phyloP scores from a whole-genome alignment of 2,888 invertebrate species.

The Ariolimax columbianus region DNA sequence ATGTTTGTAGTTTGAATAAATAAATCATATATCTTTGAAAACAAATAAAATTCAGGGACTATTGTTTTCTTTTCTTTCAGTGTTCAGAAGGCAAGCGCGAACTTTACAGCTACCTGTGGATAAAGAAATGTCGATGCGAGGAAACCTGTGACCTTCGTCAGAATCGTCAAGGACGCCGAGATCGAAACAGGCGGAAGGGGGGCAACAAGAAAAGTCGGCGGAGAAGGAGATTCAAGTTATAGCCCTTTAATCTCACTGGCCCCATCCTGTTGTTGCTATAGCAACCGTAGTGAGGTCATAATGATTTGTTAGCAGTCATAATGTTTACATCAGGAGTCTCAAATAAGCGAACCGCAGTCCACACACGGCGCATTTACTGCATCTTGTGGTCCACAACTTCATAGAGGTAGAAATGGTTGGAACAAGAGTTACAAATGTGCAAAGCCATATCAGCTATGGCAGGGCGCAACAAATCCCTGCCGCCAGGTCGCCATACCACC shows the following conservation, averaged over 20 bases:
- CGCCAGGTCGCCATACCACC: no score
- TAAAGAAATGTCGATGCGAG: slow-evolving; percentile 14
- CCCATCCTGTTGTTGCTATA: background rate
- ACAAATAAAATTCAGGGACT: no score
- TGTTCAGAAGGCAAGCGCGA: slow-evolving; percentile 19
- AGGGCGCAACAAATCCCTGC: no score
- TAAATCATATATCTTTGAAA: no score
- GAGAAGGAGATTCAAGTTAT: background rate
- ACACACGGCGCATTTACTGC: no score
- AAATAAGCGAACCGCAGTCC: no score
- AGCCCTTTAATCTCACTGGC: background rate
- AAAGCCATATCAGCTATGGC: no score
- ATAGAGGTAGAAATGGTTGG: no score
- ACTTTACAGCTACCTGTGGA: background rate
- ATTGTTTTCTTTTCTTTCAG: background rate
- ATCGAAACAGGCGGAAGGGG: background rate
- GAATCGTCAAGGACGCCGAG: background rate
- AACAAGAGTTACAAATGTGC: no score
- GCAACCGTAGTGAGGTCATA: background rate
- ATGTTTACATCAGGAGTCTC: background rate
- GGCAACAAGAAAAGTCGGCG: background rate
- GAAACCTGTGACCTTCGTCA: background rate
- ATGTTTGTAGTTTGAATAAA: no score
- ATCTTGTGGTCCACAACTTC: no score
- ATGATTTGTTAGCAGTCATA: background rate